Evolutionary conservation across 1,140 invertebrate genomes (phyloP), one percentile per base, ranked within the genome.

Genomic region (Nylanderia fulva): DNA sequence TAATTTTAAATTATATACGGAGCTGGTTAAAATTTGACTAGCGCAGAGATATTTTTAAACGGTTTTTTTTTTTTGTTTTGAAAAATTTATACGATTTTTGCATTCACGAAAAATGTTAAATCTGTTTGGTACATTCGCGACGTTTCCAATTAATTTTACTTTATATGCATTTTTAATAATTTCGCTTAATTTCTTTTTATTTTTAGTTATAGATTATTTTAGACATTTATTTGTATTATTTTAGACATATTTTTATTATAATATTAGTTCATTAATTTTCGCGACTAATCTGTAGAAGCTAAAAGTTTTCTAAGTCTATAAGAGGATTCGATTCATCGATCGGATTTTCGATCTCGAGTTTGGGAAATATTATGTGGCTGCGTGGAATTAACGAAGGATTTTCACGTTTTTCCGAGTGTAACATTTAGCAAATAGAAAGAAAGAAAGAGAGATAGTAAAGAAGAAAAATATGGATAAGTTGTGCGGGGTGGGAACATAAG

Each of bases 401-500:
- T 72, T 71, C 77, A 60, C 54, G 66, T 80, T 82, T 72, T 82
- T 33, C 18, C 27, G 24, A 71, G 71, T 82, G 66, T 82, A 82
- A 82, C 27, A 72, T 82, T 58, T 33, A 82, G 36, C 29, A 80
- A 80, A 80, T 42, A 60, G 13, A 29, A 24, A 71, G 48, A 39
- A 3, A 4, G 11, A 4, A 9, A 0, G n/a, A 15, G 8, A 15
- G 15, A 52, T 15, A 24, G 4, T 48, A 9, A 1, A 84, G 24
- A 39, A 64, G 33, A 77, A 33, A 64, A 39, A 76, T 48, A 84
- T 39, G 42, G 58, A 79, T 63, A 58, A 74, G 36, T 63, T 21
- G 58, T 33, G 58, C 87, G 56, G 88, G 85, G 91, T 92, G 91
- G 90, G 87, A 92, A 92, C 90, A 92, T 93, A 94, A 94, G 93